These are phyloP conservation scores for Aplidium turbinatum DNA, from an alignment of 23 tunicate species.

Conservation along the genomic window DNA sequence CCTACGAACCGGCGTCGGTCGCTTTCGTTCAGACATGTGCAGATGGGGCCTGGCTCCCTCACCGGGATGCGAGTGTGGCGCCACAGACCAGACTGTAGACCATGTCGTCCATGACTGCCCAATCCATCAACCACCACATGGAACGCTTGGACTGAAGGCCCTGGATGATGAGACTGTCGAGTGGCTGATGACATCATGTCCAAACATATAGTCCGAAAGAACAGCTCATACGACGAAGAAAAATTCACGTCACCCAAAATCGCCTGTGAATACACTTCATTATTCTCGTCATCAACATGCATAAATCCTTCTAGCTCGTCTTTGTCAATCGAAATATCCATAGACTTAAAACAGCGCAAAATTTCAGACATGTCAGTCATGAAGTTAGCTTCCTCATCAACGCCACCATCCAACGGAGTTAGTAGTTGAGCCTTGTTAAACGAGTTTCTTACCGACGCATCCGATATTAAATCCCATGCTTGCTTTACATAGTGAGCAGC, in stretches of 20 bases:
- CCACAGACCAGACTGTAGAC: too few species aligned
- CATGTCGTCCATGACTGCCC: too few species aligned
- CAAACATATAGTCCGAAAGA: too few species aligned
- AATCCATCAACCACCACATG: too few species aligned
- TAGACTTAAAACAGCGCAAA: constrained; percentile 21
- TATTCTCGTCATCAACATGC: constrained; percentile 35
- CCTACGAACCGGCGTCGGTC: too few species aligned
- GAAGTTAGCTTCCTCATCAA: constrained; percentile 31
- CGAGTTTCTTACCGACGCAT: constrained; percentile 23
- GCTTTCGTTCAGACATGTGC: too few species aligned
- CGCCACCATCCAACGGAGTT: constrained; percentile 36
- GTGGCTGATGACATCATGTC: too few species aligned
- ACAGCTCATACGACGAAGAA: too few species aligned
- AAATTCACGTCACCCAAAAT: constrained; percentile 25
- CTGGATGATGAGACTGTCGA: too few species aligned
- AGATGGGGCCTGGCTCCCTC: too few species aligned
- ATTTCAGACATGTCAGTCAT: constrained; percentile 27
- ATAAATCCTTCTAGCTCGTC: constrained; percentile 20
- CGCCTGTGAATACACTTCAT: constrained; percentile 29
- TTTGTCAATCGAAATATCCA: constrained; percentile 31
- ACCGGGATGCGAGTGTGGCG: too few species aligned
- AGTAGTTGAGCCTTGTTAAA: constrained; percentile 35
- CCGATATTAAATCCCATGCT: constrained; percentile 36
- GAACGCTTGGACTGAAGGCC: too few species aligned
- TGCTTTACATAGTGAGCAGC: constrained; percentile 44